These are phyloP conservation scores for Sylvicapra grimmia DNA, from an alignment of 2,113 vertebrate genomes.

Conservation along the genomic window DNA sequence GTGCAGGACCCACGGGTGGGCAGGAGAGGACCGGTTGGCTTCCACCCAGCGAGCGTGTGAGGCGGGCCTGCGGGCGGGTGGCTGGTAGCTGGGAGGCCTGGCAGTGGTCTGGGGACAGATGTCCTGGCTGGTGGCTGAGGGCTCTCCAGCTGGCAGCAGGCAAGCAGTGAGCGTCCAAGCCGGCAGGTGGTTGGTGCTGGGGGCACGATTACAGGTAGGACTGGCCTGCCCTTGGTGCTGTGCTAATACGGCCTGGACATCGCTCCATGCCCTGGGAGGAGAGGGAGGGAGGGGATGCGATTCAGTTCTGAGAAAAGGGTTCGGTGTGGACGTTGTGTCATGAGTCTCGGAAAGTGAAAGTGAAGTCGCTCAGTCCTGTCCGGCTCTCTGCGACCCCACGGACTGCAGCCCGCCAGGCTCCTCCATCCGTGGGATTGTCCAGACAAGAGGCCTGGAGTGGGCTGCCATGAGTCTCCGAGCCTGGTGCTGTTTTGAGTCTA, in stretches of 20 bases:
- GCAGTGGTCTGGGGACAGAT: constrained; percentile 52
- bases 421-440: background rate
- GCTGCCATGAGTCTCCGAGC: background rate
- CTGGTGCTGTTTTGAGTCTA: constrained; percentile 31
- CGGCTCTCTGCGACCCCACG: background rate
- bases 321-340: background rate
- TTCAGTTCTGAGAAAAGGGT: background rate
- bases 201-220: background rate
- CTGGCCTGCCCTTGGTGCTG: background rate
- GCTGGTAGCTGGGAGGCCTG: constrained; percentile 40
- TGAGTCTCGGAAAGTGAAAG: background rate
- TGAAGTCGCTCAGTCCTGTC: background rate
- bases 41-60: background rate
- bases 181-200: constrained; percentile 7
- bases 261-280: background rate
- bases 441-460: background rate
- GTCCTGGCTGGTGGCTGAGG: constrained; percentile 49
- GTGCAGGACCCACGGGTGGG: background rate
- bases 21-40: background rate
- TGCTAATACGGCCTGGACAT: background rate
- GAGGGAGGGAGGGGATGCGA: background rate
- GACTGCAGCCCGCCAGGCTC: background rate
- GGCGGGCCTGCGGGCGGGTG: background rate
- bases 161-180: constrained; percentile 17
- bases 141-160: constrained; percentile 25